These are phyloP conservation scores for Pogoniulus pusillus DNA, from an alignment of 2,797 vertebrate species.

Conservation along the genomic window DNA sequence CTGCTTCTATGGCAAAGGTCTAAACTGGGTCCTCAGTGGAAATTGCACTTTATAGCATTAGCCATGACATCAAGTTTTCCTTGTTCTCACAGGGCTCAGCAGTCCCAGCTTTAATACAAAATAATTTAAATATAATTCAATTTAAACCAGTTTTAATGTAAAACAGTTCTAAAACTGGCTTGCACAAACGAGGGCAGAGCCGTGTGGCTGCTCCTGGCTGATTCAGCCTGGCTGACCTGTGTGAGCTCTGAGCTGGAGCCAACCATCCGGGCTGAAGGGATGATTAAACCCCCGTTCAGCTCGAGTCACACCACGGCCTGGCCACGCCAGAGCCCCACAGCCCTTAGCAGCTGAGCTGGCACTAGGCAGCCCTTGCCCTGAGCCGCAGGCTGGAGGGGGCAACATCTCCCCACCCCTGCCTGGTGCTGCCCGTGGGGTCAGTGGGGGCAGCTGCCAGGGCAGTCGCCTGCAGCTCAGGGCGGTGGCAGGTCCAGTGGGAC, in stretches of 20 bases:
- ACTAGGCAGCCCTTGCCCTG: background rate
- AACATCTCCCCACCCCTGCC: background rate
- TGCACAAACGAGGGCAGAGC: background rate
- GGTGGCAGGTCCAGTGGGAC: background rate
- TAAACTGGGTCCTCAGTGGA: background rate
- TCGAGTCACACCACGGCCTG: background rate
- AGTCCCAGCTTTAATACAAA: slow-evolving; percentile 16
- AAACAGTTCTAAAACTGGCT: slow-evolving; percentile 2
- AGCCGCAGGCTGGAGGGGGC: background rate
- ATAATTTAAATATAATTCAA: slow-evolving; percentile 45
- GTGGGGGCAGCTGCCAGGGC: background rate
- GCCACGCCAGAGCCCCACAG: no score
- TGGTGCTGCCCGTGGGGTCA: accelerated
- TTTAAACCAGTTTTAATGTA: slow-evolving; percentile 32
- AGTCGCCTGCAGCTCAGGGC: background rate
- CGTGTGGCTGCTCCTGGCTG: background rate
- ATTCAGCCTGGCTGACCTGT: background rate
- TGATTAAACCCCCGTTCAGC: background rate
- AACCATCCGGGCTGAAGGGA: background rate
- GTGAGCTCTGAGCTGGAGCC: background rate
- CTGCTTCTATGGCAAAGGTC: background rate
- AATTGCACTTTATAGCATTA: background rate
- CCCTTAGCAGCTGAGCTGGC: no score
- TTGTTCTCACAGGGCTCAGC: slow-evolving; percentile 20
- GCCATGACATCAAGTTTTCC: background rate